Evolutionary conservation across 2,888 invertebrate species (phyloP).

Genomic region (Azorinus chamasolen): DNA sequence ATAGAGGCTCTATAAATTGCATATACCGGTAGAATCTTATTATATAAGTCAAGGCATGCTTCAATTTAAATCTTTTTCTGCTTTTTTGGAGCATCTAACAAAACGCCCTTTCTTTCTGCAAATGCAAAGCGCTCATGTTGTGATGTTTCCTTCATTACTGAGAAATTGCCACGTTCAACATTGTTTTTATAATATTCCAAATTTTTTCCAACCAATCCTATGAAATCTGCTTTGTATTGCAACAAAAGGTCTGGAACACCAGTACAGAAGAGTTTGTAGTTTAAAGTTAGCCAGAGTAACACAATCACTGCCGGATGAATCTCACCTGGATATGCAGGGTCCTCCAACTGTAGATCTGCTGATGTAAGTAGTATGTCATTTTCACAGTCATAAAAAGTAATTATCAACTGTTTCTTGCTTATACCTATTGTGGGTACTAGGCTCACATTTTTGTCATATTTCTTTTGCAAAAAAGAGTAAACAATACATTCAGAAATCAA

Average conservation of each 20-base stretch:
- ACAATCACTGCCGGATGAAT: conserved; percentile 13
- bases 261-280: conserved; percentile 2
- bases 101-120: conserved; percentile 1
- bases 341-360: conserved; percentile 9
- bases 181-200: conserved; percentile 4
- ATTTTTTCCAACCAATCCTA: conserved; percentile 1
- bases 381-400: conserved; percentile 1
- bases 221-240: conserved; percentile 8
- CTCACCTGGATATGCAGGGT: conserved; percentile 9
- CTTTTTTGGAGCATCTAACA: conserved; percentile 1
- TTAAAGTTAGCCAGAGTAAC: conserved; percentile 10
- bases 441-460: conserved; percentile 10
- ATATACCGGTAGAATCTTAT: too few relatives aligned
- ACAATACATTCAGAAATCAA: conserved; percentile 13
- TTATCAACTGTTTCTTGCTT: conserved; percentile 11
- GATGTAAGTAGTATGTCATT: conserved; percentile 10
- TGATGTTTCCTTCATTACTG: neutral
- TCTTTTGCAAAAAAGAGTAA: conserved; percentile 13
- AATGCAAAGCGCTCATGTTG: conserved; percentile 6
- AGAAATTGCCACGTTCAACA: conserved; percentile 7
- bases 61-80: neutral
- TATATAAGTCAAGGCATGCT: too few relatives aligned
- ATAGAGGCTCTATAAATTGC: too few relatives aligned
- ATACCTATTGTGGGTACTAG: conserved; percentile 12
- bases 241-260: conserved; percentile 9